phyloP scores from a whole-genome alignment of 2,888 invertebrate species.

The Cephus runcator region DNA sequence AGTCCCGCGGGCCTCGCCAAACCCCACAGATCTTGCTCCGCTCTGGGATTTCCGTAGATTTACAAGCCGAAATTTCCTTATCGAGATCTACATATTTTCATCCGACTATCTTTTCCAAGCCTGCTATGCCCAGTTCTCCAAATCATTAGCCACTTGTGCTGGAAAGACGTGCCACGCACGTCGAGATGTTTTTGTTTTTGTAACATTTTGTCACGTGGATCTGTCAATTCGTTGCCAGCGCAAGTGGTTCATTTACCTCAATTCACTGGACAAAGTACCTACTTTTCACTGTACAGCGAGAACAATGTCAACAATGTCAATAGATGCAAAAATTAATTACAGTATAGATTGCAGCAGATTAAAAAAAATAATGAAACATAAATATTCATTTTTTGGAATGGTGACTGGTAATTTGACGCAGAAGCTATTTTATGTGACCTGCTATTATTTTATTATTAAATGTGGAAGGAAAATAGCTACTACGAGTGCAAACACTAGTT shows the following conservation, averaged over 20 bases:
- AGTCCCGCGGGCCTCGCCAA: constrained; percentile 17
- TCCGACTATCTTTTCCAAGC: constrained; percentile 7
- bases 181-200: no score
- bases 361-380: background rate
- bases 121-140: background rate
- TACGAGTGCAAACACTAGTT: no score
- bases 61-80: constrained; percentile 48
- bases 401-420: no score
- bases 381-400: background rate
- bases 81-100: constrained; percentile 35
- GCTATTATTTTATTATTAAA: no score
- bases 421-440: no score
- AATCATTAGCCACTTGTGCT: background rate
- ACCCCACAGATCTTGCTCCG: constrained; percentile 10
- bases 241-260: background rate
- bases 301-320: background rate
- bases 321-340: background rate
- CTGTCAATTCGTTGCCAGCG: no score
- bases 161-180: no score
- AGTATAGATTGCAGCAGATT: background rate
- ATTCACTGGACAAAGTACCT: background rate
- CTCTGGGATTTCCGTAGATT: constrained; percentile 40
- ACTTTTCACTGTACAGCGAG: background rate
- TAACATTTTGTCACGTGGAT: no score
- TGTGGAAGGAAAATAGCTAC: no score